phyloP scores from a whole-genome alignment of 2,888 invertebrate genomes.

The Crossocerus cetratus region DNA sequence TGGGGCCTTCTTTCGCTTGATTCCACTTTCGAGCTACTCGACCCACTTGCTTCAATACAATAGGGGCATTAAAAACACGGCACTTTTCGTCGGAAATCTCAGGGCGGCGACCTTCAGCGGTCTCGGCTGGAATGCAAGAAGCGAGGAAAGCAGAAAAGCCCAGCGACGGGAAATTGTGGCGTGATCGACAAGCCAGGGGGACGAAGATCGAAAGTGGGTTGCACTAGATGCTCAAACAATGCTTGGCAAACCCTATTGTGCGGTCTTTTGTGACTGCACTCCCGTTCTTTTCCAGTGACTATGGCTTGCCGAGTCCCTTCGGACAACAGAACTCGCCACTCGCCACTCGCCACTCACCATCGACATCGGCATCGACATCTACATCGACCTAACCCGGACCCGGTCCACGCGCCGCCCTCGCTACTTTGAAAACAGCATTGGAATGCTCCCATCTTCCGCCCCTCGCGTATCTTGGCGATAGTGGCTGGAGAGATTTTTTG shows the following conservation, averaged over 20 bases:
- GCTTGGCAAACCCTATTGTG: constrained; percentile 47
- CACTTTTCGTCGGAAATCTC: constrained; percentile 40
- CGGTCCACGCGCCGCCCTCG: too few species aligned
- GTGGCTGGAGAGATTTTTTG: too few species aligned
- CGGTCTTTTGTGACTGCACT: constrained; percentile 39
- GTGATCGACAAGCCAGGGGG: constrained; percentile 35
- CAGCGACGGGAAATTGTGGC: constrained; percentile 35
- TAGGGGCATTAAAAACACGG: constrained; percentile 41
- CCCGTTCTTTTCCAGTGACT: constrained; percentile 8
- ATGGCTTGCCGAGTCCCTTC: constrained; percentile 11
- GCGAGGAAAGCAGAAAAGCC: constrained; percentile 29
- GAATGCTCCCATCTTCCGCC: too few species aligned
- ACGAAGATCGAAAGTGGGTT: constrained; percentile 51
- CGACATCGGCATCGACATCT: too few species aligned
- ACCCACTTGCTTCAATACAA: constrained; percentile 49
- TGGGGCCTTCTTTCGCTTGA: constrained; percentile 19
- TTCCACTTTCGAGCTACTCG: constrained; percentile 48
- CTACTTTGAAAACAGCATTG: too few species aligned
- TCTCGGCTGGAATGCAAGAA: constrained; percentile 17
- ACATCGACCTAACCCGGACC: too few species aligned
- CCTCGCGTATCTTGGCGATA: too few species aligned
- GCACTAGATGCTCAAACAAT: constrained; percentile 57
- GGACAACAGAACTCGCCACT: constrained; percentile 20
- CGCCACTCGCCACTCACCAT: neutral
- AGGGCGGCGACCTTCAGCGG: constrained; percentile 34